These are phyloP conservation scores for Azemiops feae DNA, from an alignment of 2,113 vertebrate species.

Conservation along the genomic window DNA sequence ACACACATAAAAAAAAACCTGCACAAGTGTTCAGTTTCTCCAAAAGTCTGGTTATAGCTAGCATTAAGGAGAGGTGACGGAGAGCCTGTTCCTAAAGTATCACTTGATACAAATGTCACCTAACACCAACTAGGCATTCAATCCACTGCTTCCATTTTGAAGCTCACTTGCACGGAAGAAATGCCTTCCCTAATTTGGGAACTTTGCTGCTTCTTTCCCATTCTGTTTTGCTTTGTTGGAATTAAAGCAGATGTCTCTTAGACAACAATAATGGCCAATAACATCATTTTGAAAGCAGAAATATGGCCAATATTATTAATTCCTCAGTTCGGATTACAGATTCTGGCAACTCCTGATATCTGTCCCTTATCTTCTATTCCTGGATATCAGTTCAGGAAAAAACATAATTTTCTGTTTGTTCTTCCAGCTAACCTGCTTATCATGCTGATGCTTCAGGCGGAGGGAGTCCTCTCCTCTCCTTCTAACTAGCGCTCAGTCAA, in stretches of 20 bases:
- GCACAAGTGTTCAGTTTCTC: not conserved
- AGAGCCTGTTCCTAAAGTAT: not conserved
- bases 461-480: not conserved
- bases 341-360: not conserved
- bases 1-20: not conserved
- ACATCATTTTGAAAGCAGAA: not conserved
- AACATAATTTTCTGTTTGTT: not conserved
- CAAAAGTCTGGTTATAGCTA: not conserved
- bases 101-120: not conserved
- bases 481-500: not conserved
- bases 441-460: not conserved
- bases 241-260: not conserved
- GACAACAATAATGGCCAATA: not conserved
- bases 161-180: not conserved
- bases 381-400: not conserved
- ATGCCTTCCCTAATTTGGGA: not conserved
- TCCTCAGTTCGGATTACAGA: not conserved
- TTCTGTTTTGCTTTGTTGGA: not conserved
- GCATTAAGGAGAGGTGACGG: not conserved
- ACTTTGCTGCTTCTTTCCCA: not conserved
- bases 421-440: not conserved
- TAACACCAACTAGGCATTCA: not conserved
- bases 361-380: not conserved
- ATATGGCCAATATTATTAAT: not conserved
- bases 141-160: not conserved